phyloP scores from a whole-genome alignment of 2,888 invertebrate genomes.

The Epinotia nisella region DNA sequence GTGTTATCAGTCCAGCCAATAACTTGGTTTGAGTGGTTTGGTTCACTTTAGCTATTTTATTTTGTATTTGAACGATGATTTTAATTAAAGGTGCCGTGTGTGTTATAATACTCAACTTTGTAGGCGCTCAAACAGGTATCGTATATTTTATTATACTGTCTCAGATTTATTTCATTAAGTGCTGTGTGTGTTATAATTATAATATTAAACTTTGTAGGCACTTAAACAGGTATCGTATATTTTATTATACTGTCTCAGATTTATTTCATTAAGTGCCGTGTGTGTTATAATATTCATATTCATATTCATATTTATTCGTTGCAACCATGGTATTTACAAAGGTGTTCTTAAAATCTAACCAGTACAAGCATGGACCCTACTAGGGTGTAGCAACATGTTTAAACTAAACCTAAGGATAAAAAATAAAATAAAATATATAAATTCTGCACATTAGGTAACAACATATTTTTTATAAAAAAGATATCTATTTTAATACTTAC shows the following conservation, averaged over 20 bases:
- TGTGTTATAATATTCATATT: too few species aligned
- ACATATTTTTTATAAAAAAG: too few species aligned
- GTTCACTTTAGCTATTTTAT: neutral
- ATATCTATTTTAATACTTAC: too few species aligned
- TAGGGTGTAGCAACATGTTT: too few species aligned
- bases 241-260: neutral
- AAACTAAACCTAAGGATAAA: too few species aligned
- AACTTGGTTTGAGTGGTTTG: neutral
- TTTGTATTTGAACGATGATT: neutral
- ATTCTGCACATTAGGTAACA: too few species aligned
- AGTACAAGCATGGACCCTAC: too few species aligned
- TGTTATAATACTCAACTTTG: neutral
- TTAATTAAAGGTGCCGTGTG: neutral
- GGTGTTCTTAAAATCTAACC: too few species aligned
- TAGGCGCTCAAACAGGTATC: constrained; percentile 21
- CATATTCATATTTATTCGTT: too few species aligned
- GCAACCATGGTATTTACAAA: too few species aligned
- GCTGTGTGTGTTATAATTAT: neutral
- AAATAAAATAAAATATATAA: too few species aligned
- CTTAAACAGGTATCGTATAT: constrained; percentile 15
- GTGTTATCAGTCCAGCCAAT: neutral
- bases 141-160: neutral
- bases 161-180: neutral
- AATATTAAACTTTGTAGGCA: neutral
- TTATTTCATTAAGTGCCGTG: neutral